Conservation (phyloP, 2,113 vertebrate genomes). For the Columba livia region DNA sequence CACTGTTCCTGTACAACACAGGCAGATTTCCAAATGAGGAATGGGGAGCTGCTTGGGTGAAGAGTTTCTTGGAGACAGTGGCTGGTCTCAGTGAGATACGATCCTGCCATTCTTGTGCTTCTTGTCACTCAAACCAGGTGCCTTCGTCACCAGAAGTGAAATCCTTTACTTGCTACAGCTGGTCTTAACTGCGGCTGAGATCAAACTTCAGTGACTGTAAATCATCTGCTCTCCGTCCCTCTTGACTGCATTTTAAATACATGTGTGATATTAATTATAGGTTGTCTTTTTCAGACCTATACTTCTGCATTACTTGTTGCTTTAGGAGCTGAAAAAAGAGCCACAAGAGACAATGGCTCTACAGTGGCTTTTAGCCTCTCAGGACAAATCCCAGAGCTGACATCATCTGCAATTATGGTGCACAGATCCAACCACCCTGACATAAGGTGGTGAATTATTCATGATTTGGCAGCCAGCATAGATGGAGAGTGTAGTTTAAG, state of each 20-base stretch:
- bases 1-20: not conserved
- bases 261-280: slow-evolving; percentile 36
- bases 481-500: not conserved
- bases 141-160: not conserved
- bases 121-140: not conserved
- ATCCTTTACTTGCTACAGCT: not conserved
- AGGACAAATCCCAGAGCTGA: slow-evolving; percentile 57
- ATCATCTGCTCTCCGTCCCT: not conserved
- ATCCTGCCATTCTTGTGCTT: not conserved
- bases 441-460: slow-evolving; percentile 61
- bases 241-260: slow-evolving; percentile 2
- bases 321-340: slow-evolving; percentile 15
- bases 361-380: slow-evolving; percentile 36
- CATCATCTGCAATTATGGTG: slow-evolving; percentile 63
- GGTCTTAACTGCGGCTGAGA: not conserved
- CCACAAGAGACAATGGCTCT: slow-evolving; percentile 20
- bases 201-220: not conserved
- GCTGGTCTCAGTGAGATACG: not conserved
- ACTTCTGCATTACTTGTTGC: slow-evolving; percentile 37
- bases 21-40: not conserved
- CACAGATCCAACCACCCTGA: slow-evolving; percentile 35
- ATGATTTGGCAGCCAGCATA: slow-evolving; percentile 30
- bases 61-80: not conserved
- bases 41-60: not conserved
- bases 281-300: slow-evolving; percentile 1